A percentile compares a stretch with the other conserved stretches of the same genome.
Evolutionary conservation across 2,113 vertebrate species (phyloP).

Genomic region (Lampris megalopsis): DNA sequence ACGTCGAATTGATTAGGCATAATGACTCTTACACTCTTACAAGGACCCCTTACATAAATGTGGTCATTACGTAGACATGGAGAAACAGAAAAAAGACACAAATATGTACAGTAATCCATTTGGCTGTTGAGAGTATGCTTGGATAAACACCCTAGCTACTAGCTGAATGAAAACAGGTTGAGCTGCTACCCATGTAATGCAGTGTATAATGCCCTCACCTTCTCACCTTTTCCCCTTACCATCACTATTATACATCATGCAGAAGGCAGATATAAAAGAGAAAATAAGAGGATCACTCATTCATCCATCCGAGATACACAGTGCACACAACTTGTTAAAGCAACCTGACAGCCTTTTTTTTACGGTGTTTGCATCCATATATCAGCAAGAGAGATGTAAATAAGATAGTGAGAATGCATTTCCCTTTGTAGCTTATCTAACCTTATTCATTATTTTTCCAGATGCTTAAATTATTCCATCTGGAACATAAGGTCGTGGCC

Average conservation of each 20-base stretch:
- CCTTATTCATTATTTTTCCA: constrained; percentile 42
- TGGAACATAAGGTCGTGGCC: constrained; percentile 48
- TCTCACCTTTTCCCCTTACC: constrained; percentile 27
- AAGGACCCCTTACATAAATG: constrained; percentile 63
- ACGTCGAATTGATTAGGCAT: constrained; percentile 63
- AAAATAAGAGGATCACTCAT: constrained; percentile 51
- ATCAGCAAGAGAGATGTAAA: constrained; percentile 43
- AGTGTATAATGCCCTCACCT: constrained; percentile 37
- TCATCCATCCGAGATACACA: constrained; percentile 42
- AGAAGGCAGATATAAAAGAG: constrained; percentile 27
- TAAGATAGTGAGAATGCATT: neutral
- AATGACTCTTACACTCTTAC: constrained; percentile 74
- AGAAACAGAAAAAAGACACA: constrained; percentile 43
- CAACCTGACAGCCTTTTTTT: constrained; percentile 29
- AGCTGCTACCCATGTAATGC: constrained; percentile 21
- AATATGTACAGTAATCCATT: constrained; percentile 28
- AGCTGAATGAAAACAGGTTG: constrained; percentile 36
- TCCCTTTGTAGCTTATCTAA: neutral
- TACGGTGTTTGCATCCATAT: constrained; percentile 65
- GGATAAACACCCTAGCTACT: neutral
- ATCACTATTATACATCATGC: constrained; percentile 42
- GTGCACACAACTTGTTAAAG: constrained; percentile 50
- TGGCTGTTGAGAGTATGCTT: constrained; percentile 36
- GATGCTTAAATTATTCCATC: constrained; percentile 42
- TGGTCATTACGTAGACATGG: constrained; percentile 68